phyloP scores from a whole-genome alignment of 2,113 vertebrate species.

The Gymnocephalus cernua region DNA sequence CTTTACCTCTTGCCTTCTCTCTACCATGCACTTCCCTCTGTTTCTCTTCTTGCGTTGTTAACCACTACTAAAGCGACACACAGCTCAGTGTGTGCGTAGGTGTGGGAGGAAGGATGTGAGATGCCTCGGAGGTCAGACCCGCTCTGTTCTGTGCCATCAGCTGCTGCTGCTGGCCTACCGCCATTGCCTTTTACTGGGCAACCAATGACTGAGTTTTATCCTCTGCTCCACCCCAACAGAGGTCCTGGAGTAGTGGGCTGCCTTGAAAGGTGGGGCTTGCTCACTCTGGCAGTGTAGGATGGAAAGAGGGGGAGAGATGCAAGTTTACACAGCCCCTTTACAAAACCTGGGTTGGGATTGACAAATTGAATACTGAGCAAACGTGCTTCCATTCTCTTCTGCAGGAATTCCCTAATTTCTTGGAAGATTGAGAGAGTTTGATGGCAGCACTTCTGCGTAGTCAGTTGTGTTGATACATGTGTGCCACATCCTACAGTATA shows the following conservation, averaged over 20 bases:
- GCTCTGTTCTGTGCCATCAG: conserved; percentile 42
- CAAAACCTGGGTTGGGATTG: background rate
- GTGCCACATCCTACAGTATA: background rate
- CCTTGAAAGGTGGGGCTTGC: conserved; percentile 25
- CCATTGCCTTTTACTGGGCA: conserved; percentile 50
- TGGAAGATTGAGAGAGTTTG: too few species aligned
- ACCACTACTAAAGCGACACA: conserved; percentile 13
- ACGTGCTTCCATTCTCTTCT: background rate
- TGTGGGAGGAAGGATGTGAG: conserved; percentile 57
- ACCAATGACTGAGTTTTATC: conserved; percentile 55
- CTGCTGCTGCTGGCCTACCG: conserved; percentile 55
- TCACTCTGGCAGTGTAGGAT: conserved; percentile 3
- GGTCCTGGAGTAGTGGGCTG: conserved; percentile 15
- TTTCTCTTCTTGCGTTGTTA: background rate
- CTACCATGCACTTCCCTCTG: background rate
- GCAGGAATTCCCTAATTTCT: background rate
- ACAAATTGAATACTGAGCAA: background rate
- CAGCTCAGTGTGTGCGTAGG: conserved; percentile 13
- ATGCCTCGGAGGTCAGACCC: conserved; percentile 47
- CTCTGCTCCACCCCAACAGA: conserved; percentile 44
- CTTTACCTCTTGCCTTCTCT: conserved; percentile 4
- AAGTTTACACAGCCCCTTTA: background rate
- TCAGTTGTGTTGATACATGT: background rate
- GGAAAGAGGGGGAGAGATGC: background rate
- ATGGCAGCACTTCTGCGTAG: background rate